Base-by-base conservation (phyloP, 1,140 invertebrate genomes). In the Drosophila mayri region DNA sequence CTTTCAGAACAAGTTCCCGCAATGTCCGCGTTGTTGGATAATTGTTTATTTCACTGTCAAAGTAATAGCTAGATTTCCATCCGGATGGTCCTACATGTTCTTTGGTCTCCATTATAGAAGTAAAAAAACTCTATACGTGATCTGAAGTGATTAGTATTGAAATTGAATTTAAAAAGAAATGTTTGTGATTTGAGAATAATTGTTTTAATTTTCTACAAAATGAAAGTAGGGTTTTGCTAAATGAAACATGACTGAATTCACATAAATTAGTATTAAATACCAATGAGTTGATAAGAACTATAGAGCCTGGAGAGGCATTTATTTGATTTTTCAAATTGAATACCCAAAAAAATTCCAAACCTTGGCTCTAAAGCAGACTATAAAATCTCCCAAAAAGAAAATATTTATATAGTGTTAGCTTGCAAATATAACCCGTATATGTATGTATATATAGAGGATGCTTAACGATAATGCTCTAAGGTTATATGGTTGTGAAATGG, bases 1-100 rank as follows among this genome's bases (percentile, higher is more conserved):
- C 79, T 49, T 81, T 81, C 55, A 76, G 62, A 76, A 63, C 62
- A 55, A 68, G 62, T 55, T 49, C 46, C 55, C 49, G 52, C 63
- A 67, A 43, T 4, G 32, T 10, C 20, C 18, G 47, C 20, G 7
- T 16, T 16, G 14, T 14, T 16, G 20, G 8, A 28, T 49, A 28
- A 6, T 10, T 28, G 5, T 49, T 25, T 49, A 9, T 30, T 54
- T 54, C 25, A 40, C 54, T 40, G 35, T 63, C 49, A 20, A 18
- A 10, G 14, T 1, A 20, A 22, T 44, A 49, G 11, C 10, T 37
- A 5, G 12, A 37, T n/a, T 20, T 18, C 16, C 12, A 59, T 63
- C 9, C 14, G 20, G 5, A 55, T 37, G 22, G 18, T 22, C 10
- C 10, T 3, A 38, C 11, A 25, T 25, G 25, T 25, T 25, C 25